Evolutionary conservation across 2,113 vertebrate species (phyloP).

Genomic region (Rhodinocichla rosea): DNA sequence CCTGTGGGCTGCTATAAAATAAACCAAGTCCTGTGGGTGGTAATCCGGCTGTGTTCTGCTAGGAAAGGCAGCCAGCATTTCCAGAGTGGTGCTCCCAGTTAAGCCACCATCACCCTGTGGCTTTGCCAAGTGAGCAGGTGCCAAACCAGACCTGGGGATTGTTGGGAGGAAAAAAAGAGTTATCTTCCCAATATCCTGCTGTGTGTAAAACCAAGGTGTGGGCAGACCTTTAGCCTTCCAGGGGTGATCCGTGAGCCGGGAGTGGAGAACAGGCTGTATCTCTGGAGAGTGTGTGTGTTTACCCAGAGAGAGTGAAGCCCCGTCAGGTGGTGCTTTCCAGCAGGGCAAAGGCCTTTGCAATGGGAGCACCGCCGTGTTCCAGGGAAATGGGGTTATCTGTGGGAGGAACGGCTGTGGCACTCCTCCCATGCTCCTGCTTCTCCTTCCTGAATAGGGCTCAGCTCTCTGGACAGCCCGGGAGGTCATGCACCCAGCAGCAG

Average conservation of each 20-base stretch:
- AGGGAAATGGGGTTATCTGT: not conserved
- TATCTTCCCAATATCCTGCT: not conserved
- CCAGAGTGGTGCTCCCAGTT: not conserved
- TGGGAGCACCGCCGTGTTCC: fast-evolving
- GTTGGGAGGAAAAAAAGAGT: no score
- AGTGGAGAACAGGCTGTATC: fast-evolving
- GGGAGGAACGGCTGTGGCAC: not conserved
- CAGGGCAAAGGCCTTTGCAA: not conserved
- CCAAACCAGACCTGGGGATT: not conserved
- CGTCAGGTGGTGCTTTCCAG: not conserved
- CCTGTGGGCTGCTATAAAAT: not conserved
- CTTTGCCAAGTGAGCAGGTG: not conserved
- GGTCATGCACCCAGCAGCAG: not conserved
- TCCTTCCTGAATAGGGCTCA: not conserved
- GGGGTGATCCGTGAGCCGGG: not conserved
- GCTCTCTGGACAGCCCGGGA: not conserved
- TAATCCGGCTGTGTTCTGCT: not conserved
- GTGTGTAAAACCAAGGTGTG: not conserved
- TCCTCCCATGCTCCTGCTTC: not conserved
- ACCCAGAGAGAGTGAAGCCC: not conserved
- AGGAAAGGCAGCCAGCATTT: not conserved
- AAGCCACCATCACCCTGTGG: not conserved
- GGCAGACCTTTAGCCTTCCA: not conserved
- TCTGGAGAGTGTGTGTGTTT: not conserved
- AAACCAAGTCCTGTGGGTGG: not conserved